phyloP scores from a whole-genome alignment of 2,113 vertebrate genomes.

The Myocastor coypus region DNA sequence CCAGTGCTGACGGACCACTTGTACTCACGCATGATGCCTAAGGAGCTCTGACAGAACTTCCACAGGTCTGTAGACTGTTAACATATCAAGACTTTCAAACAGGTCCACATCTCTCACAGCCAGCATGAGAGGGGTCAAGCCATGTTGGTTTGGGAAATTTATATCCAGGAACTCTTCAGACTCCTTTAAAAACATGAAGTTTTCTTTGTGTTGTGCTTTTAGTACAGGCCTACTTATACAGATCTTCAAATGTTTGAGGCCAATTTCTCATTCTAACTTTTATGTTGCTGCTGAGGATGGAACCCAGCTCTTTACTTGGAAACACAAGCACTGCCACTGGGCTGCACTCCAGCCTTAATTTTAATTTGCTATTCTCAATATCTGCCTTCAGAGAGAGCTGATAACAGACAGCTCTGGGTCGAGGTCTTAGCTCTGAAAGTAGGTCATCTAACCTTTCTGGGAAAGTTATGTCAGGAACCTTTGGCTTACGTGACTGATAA shows the following conservation, averaged over 20 bases:
- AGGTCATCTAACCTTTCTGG: background rate
- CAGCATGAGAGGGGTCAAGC: conserved; percentile 87
- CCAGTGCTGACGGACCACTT: background rate
- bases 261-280: conserved; percentile 36
- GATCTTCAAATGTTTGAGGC: conserved; percentile 34
- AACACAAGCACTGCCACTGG: background rate
- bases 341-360: background rate
- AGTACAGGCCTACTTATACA: background rate
- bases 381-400: background rate
- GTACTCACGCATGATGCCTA: conserved; percentile 83
- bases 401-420: background rate
- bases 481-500: background rate
- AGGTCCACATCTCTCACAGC: conserved; percentile 88
- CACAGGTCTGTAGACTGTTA: conserved; percentile 82
- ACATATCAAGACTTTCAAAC: conserved; percentile 83
- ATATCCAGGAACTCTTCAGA: conserved; percentile 83
- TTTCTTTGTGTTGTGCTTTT: conserved; percentile 43
- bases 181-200: conserved; percentile 75
- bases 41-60: conserved; percentile 87
- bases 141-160: conserved; percentile 85
- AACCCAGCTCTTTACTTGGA: background rate
- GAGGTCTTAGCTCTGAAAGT: background rate
- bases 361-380: conserved; percentile 5
- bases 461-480: background rate
- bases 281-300: background rate